A percentile compares a stretch with the other conserved stretches of the same genome.
Evolutionary conservation across 2,797 vertebrate species (phyloP).

Genomic region (Eulemur coronatus): DNA sequence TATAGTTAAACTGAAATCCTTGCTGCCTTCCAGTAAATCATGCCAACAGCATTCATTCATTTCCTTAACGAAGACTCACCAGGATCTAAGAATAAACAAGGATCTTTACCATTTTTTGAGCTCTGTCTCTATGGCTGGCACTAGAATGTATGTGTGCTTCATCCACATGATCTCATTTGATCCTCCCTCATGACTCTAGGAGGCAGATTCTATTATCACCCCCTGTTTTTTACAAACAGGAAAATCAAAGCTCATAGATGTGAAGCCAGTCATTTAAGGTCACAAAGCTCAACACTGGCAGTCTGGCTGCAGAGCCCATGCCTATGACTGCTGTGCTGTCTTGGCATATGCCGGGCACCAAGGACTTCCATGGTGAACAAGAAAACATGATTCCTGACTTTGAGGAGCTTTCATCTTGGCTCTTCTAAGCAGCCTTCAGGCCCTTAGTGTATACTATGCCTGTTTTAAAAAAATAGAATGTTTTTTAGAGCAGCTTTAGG

Average conservation of each 20-base stretch:
- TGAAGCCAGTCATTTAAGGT: neutral
- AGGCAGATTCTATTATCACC: neutral
- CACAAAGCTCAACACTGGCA: neutral
- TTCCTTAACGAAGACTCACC: neutral
- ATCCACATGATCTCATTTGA: neutral
- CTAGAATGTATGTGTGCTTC: neutral
- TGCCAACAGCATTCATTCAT: too few relatives aligned
- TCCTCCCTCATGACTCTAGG: neutral
- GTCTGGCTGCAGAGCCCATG: neutral
- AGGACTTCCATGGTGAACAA: neutral
- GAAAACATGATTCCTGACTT: neutral
- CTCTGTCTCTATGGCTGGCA: neutral
- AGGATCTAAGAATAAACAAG: neutral
- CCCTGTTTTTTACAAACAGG: neutral
- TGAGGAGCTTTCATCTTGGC: neutral
- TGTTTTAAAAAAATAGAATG: neutral
- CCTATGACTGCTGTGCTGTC: neutral
- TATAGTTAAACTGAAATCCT: neutral
- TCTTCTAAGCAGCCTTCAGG: neutral
- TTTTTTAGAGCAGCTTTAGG: neutral
- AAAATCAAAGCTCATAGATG: neutral
- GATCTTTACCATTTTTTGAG: neutral
- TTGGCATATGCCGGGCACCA: neutral
- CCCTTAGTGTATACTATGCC: neutral
- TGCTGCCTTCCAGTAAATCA: neutral